Evolutionary conservation across 1,140 invertebrate species (phyloP), one percentile per base, ranked within the genome.

Genomic region (Apis laboriosa): DNA sequence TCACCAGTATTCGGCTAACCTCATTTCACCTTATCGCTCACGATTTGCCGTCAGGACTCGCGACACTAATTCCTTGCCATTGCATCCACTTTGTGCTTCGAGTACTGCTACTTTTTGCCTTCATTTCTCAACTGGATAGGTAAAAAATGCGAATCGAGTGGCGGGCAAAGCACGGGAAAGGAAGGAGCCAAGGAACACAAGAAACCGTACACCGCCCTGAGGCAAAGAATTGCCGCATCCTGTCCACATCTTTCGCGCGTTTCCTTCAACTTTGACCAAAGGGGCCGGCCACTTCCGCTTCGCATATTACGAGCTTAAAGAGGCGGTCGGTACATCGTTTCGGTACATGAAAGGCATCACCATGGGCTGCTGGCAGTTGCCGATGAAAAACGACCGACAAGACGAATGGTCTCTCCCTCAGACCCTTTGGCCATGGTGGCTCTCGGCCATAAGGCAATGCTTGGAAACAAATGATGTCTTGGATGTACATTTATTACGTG

Each of bases 401-500:
- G 91, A 92, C 88, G 86, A 85, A 92, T 92, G 87, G 87, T 89
- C 77, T 28, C 84, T 80, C 15, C 12, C 84, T 43, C 34, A 43
- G 34, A 63, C 71, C 77, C 84, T 90, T 84, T 63, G 61, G n/a
- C 24, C 61, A 43, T 43, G 78, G 53, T 63, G n/a, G 63, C 71
- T 24, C 55, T 51, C 56, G 56, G 84, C 83, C 87, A 85, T 87
- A 89, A 90, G 91, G 91, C 90, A 88, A 91, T 89, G 86, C 86
- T 68, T 80, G 86, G 74, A 92, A 92, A 92, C 90, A 92, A 92
- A 92, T 91, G 91, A 87, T 91, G 78, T 88, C 87, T 80, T 55
- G 86, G 88, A 90, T 89, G 89, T 90, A 87, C 91, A 92, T 91
- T 92, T 92, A 91, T 92, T 92, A 90, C 90, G 60, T 80, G 77